Conservation (phyloP, 2,797 vertebrate genomes). For the Luscinia megarhynchos region DNA sequence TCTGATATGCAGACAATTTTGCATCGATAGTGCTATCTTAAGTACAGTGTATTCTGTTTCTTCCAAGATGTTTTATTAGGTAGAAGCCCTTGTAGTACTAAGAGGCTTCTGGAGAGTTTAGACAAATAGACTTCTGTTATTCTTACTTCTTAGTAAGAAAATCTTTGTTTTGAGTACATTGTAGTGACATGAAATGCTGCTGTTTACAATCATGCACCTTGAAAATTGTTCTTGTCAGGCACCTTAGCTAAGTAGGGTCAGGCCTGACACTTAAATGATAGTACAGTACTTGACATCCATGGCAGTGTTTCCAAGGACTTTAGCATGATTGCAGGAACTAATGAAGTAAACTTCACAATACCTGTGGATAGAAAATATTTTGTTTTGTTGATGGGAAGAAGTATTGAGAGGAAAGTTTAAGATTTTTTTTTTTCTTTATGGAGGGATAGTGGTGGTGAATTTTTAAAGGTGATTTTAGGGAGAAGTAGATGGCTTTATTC, state of each 20-base stretch:
- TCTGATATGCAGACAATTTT: not conserved
- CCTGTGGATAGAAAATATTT: not conserved
- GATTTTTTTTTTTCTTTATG: not conserved
- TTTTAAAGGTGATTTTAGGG: constrained; percentile 2
- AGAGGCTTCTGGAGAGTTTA: constrained; percentile 47
- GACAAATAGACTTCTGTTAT: constrained; percentile 34
- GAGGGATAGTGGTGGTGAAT: not conserved
- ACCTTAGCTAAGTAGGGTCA: constrained; percentile 38
- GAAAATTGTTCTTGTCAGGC: constrained; percentile 40
- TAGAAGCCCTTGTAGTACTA: not conserved
- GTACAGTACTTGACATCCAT: constrained; percentile 9
- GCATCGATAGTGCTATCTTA: not conserved
- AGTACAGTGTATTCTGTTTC: not conserved
- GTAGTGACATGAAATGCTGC: not conserved
- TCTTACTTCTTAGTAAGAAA: not conserved
- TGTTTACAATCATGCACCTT: constrained; percentile 22
- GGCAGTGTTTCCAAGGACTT: constrained; percentile 36
- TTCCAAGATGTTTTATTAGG: constrained; percentile 10
- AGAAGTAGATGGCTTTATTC: not conserved
- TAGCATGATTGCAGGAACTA: not conserved
- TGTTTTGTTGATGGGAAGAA: not conserved
- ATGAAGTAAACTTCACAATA: constrained; percentile 43
- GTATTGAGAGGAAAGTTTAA: not conserved
- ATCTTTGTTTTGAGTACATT: constrained; percentile 29
- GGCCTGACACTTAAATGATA: constrained; percentile 33